A percentile compares a stretch with the other conserved stretches of the same genome.
Evolutionary conservation across 2,888 invertebrate species (phyloP).

Genomic region (Eupelmus urozonus): DNA sequence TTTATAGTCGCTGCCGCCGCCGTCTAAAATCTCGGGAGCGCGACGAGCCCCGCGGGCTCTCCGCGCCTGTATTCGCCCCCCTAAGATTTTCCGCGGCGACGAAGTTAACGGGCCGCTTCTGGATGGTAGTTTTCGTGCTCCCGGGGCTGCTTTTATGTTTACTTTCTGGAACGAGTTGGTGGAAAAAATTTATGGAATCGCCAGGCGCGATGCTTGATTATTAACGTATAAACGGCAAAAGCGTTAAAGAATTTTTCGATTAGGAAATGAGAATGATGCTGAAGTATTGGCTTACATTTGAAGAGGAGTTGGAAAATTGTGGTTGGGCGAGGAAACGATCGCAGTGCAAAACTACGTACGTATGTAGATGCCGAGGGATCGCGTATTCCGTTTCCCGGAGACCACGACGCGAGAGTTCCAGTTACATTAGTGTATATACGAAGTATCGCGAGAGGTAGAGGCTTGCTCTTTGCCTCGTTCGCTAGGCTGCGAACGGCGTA

Average conservation of each 20-base stretch:
- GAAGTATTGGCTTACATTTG: too few relatives aligned
- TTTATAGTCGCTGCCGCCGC: constrained; percentile 71
- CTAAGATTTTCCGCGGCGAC: constrained; percentile 46
- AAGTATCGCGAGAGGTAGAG: background rate
- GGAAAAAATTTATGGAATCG: too few relatives aligned
- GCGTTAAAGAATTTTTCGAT: too few relatives aligned
- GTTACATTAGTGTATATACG: constrained; percentile 41
- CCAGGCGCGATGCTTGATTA: too few relatives aligned
- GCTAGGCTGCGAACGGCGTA: background rate
- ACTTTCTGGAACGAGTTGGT: too few relatives aligned
- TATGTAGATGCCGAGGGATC: constrained; percentile 19
- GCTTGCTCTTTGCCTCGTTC: background rate
- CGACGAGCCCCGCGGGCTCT: background rate
- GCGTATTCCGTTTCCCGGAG: constrained; percentile 57
- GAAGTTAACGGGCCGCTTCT: background rate
- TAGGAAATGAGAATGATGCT: too few relatives aligned
- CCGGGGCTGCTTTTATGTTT: too few relatives aligned
- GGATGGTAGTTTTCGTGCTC: too few relatives aligned
- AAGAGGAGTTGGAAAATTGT: too few relatives aligned
- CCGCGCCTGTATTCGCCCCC: background rate
- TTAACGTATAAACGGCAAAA: too few relatives aligned
- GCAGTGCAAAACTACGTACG: background rate
- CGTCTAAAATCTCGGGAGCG: constrained; percentile 3
- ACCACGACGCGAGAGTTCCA: constrained; percentile 51
- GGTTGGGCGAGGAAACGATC: too few relatives aligned